Conservation (phyloP, 37 sponge, comb jelly and placozoan genomes). For the Diacarnus erythraeanus region DNA sequence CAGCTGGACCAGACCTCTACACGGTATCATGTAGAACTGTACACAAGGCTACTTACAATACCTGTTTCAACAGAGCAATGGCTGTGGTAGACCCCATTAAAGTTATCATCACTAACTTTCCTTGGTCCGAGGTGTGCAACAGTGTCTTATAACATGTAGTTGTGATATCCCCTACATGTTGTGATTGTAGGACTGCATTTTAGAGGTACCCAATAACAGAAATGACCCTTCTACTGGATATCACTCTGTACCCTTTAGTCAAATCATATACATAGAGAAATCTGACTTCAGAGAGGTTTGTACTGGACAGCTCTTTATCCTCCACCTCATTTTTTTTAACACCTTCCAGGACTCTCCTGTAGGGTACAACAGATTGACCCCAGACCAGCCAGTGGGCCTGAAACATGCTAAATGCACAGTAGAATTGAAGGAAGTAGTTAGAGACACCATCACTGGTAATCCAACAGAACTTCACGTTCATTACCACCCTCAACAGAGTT, state of each 20-base stretch:
- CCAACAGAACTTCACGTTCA: slow-evolving; percentile 66
- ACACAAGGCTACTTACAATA: not conserved
- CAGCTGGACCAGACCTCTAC: slow-evolving; percentile 86
- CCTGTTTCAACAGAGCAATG: slow-evolving; percentile 73
- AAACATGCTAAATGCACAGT: slow-evolving; percentile 76
- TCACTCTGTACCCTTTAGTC: slow-evolving; percentile 66
- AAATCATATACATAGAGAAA: slow-evolving; percentile 77
- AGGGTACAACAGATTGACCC: slow-evolving; percentile 75
- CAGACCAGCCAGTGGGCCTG: slow-evolving; percentile 90
- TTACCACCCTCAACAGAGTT: slow-evolving; percentile 11
- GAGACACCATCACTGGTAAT: slow-evolving; percentile 54
- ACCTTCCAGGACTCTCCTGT: slow-evolving; percentile 4
- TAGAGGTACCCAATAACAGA: slow-evolving; percentile 73
- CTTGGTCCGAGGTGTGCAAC: slow-evolving; percentile 39
- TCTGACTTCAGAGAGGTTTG: slow-evolving; percentile 85
- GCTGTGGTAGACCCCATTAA: slow-evolving; percentile 90
- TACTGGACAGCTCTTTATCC: not conserved
- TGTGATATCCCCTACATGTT: too few relatives aligned
- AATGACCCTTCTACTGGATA: slow-evolving; percentile 56
- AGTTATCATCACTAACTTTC: slow-evolving; percentile 79
- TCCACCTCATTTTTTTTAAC: not conserved
- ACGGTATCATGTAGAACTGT: slow-evolving; percentile 63
- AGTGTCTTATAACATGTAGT: not conserved
- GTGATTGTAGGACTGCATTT: slow-evolving; percentile 35
- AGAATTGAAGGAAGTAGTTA: slow-evolving; percentile 63